Evolutionary conservation across 64 coral and sea anemone genomes (phyloP), one percentile per base, ranked within the genome.

Genomic region (Trachythela sp.): DNA sequence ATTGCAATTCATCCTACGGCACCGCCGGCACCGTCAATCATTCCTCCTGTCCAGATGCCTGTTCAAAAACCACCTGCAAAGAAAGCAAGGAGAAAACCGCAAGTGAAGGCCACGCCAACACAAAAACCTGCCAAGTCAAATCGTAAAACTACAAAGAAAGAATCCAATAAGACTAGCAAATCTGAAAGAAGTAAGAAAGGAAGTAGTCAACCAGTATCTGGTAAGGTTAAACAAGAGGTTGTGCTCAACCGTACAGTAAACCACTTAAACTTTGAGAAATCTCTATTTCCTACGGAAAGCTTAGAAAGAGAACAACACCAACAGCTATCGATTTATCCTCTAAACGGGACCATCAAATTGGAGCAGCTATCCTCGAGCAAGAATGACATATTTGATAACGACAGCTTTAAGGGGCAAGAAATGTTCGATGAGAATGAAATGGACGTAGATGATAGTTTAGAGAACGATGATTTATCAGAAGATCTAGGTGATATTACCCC

Each of bases 401-500:
- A 39, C 75, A 39, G 37, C 13, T 80, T 37, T 39, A 80, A 80
- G 75, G 75, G 35, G 0, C 0, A 15, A 39, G 75, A 80, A 39
- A 80, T 80, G 37, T 80, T 80, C 20, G 75, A 80, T 38, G 75
- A 35, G 20, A 35, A 80, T 30, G 75, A 68, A 22, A 68, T 68
- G 59, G 59, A 68, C 18, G 59, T 68, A 68, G 59, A 80, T 14
- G 37, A 39, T 39, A 37, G 75, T 38, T 22, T 80, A 37, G 75
- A 80, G 14, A 80, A 80, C 75, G 75, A 80, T 35, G 75, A 80
- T 39, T 80, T 80, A 80, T 39, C 75, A 3, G 75, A 80, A 39
- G 75, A 80, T 80, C 75, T 80, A 34, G 75, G 75, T 29, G 75
- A 80, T 80, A 80, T 80, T 80, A 29, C 75, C 15, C 75, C 75